These are phyloP conservation scores for Cyclophora albipunctata DNA, from an alignment of 2,888 invertebrate species.

Conservation along the genomic window DNA sequence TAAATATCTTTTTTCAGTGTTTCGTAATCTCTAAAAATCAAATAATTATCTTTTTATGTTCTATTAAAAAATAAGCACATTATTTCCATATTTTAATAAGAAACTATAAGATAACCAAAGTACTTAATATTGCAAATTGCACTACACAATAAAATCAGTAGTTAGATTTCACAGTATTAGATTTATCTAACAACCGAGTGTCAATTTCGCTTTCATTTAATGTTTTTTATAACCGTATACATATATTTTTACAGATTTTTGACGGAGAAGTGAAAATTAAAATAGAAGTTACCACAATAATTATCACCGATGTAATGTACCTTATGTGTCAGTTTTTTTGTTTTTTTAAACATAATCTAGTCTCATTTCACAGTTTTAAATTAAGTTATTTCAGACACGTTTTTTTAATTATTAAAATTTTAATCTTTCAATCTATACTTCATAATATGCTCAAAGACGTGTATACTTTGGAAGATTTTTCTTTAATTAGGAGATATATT, in stretches of 20 bases:
- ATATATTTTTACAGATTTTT: conserved; percentile 59
- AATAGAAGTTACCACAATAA: neutral
- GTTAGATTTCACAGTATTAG: too few species aligned
- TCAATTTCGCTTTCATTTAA: too few species aligned
- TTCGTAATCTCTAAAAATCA: neutral
- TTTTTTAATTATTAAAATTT: conserved; percentile 25
- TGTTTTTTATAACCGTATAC: neutral
- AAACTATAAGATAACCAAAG: too few species aligned
- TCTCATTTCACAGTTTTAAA: conserved; percentile 73
- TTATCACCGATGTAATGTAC: conserved; percentile 8
- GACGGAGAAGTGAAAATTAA: conserved; percentile 33
- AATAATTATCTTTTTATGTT: neutral
- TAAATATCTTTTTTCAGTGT: conserved; percentile 1
- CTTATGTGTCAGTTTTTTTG: conserved; percentile 22
- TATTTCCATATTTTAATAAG: conserved; percentile 6
- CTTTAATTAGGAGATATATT: too few species aligned
- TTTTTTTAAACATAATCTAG: conserved; percentile 66
- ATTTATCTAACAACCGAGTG: too few species aligned
- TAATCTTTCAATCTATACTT: conserved; percentile 11
- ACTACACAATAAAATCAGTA: too few species aligned
- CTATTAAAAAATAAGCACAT: conserved; percentile 6
- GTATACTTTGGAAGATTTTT: neutral
- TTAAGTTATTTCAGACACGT: conserved; percentile 48
- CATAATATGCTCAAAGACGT: conserved; percentile 1
- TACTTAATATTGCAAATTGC: too few species aligned